Evolutionary conservation across 2,888 invertebrate species (phyloP).

Genomic region (Stenodema calcarata): DNA sequence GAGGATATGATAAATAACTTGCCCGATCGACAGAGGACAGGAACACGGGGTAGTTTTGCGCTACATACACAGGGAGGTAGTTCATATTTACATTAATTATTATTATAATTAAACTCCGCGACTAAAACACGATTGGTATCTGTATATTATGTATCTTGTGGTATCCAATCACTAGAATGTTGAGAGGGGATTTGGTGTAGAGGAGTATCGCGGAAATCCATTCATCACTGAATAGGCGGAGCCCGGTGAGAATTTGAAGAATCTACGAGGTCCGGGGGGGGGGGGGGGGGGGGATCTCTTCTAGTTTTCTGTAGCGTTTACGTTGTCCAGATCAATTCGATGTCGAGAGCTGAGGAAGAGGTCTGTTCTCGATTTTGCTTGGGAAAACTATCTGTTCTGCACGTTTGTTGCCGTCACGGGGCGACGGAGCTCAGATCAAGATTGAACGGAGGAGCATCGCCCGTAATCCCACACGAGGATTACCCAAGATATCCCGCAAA

Average conservation of each 20-base stretch:
- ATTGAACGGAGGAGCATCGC: neutral
- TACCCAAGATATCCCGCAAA: neutral
- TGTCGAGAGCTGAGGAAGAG: neutral
- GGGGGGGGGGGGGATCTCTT: neutral
- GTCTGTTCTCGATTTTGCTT: neutral
- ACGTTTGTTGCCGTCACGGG: neutral
- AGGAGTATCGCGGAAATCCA: too few species aligned
- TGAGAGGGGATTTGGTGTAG: too few species aligned
- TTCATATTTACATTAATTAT: too few species aligned
- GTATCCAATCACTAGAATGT: too few species aligned
- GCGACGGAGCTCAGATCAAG: neutral
- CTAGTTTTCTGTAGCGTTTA: neutral
- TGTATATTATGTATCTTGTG: too few species aligned
- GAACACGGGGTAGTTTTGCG: too few species aligned
- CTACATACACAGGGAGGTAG: too few species aligned
- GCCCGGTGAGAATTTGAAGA: neutral
- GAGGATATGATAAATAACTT: too few species aligned
- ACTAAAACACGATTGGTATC: too few species aligned
- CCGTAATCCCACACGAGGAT: neutral
- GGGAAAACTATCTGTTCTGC: neutral
- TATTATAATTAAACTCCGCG: too few species aligned
- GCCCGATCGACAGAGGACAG: too few species aligned
- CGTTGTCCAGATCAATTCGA: neutral
- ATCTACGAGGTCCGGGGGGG: neutral
- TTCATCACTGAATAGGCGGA: neutral